These are phyloP conservation scores for Esox niger DNA, from an alignment of 2,113 vertebrate species.

Conservation along the genomic window DNA sequence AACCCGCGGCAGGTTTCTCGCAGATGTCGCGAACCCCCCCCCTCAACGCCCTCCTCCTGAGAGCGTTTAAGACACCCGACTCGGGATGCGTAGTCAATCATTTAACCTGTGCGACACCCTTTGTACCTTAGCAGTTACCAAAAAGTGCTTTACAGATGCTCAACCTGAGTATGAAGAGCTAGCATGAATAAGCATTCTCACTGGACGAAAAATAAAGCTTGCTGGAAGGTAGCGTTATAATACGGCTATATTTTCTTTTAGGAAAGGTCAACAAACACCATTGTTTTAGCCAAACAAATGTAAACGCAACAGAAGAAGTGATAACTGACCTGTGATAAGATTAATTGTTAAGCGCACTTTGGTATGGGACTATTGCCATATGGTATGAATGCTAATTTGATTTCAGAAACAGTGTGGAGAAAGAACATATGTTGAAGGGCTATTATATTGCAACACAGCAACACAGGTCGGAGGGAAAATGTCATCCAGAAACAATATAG, in stretches of 20 bases:
- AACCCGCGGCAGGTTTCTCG: conserved; percentile 45
- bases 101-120: not conserved
- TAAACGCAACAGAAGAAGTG: too few relatives aligned
- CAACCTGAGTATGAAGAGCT: too few relatives aligned
- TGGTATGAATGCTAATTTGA: conserved; percentile 54
- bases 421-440: conserved; percentile 56
- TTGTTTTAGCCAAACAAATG: too few relatives aligned
- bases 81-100: not conserved
- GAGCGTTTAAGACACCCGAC: not conserved
- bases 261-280: too few relatives aligned
- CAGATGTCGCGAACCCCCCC: conserved; percentile 37
- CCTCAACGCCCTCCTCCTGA: conserved; percentile 29
- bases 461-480: not conserved
- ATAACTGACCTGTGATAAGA: not conserved
- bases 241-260: too few relatives aligned
- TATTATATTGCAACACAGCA: conserved; percentile 48
- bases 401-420: conserved; percentile 52
- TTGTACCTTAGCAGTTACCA: too few relatives aligned
- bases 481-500: not conserved
- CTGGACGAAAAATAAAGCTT: too few relatives aligned
- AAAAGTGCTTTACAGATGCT: too few relatives aligned
- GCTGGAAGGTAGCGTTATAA: too few relatives aligned
- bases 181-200: too few relatives aligned
- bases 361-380: not conserved
- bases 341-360: not conserved